Base-by-base conservation (phyloP, 2,797 vertebrate species). In the Loriculus beryllinus region DNA sequence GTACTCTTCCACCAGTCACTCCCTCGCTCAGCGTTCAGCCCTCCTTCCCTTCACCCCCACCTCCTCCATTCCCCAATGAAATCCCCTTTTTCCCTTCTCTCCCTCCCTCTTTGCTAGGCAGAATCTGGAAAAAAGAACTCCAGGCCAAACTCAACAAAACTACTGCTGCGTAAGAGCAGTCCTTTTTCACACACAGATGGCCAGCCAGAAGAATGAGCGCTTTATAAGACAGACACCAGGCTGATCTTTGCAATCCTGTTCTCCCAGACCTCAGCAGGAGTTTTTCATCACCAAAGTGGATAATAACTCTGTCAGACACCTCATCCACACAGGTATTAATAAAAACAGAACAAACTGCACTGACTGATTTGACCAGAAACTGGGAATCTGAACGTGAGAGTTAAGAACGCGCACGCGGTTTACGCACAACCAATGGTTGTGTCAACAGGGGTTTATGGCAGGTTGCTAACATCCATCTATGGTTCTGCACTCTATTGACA, bases 71-170 rank as follows among this genome's bases (percentile, higher is more conserved):
- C 70, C 68, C 95, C 93, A 95, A 88, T 92, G 94, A 97, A 96
- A 95, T 78, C 86, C 37, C 52, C 63, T 83, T 91, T 94, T 81
- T 47, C 56, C 52, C 43, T 85, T 48, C 82, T 67, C 83, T 77
- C 77, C 80, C 94, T 83, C 80, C 49, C 78, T 92, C 74, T 88
- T 95, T 69, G 77, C 94, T 94, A 82, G 94, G 94, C 90, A 95
- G 90, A 96, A 94, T 88, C 65, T 94, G 95, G 96, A 95, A 94
- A 97, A 97, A 95, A 95, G 94, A 92, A 96, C 69, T 40, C 74
- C 86, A 94, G 94, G 97, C 97, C 97, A 97, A 97, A 67, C 96
- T 95, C 97, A 97, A 97, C 97, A 97, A 86, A 96, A 97, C 95
- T 95, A 97, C 94, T 94, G 95, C 97, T 96, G 95, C 63, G 83